Base-by-base conservation (phyloP, 2,797 vertebrate species). In the Cygnus olor region DNA sequence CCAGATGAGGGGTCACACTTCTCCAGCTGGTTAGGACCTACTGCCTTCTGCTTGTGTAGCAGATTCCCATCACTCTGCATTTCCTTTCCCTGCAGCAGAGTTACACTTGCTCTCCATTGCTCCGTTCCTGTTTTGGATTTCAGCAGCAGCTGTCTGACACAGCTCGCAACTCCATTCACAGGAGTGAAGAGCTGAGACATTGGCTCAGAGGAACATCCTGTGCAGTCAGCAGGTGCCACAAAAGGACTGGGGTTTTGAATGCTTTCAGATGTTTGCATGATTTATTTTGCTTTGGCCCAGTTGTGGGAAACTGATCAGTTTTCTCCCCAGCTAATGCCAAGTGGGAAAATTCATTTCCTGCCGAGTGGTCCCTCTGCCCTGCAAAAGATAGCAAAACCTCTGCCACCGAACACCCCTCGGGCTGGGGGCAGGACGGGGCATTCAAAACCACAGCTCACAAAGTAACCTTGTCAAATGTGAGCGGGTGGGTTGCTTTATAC, bases 381-480 rank as follows among this genome's bases (percentile, higher is more conserved):
- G 51, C 32, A 89, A 71, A 85, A 38, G 38, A 14, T 58, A 79
- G 42, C 64, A 81, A 71, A 89, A 25, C 28, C 54, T 85, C 30
- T 0, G 19, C 42, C 81, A 65, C 80, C 13, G 6, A 22, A 19
- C 34, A 6, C 53, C 58, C 38, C 18, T 6, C 15, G 36, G 20
- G 64, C 17, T 36, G 30, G 17, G 61, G 34, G 28, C 38, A 73
- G 78, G 57, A 73, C 27, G n/a, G 69, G 64, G 24, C 91, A 22
- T 72, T 69, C 21, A 81, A 93, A 96, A 93, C 96, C 93, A 91
- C 93, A 91, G 70, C 66, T 92, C 88, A 94, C 96, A 89, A 12
- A 66, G 61, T 25, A 85, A 95, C 79, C 86, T 90, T 80, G 58
- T 66, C 90, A 94, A 93, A 80, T 90, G 79, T 44, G 84, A 76